A percentile compares a stretch with the other conserved stretches of the same genome.
These are phyloP conservation scores for Cairina moschata DNA, from an alignment of 2,113 vertebrate genomes.

Conservation along the genomic window DNA sequence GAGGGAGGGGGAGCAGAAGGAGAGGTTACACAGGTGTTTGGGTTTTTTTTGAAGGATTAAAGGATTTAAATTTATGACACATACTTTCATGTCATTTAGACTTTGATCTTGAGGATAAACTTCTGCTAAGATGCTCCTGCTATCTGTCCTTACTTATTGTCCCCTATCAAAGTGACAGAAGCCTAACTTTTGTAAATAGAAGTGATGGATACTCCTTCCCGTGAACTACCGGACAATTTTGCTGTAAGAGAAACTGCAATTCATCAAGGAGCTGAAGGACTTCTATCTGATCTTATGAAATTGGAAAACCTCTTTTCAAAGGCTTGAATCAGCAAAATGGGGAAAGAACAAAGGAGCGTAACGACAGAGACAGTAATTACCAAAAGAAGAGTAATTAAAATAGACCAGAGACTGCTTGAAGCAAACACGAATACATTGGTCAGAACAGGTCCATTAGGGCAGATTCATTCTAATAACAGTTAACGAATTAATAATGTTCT, in stretches of 20 bases:
- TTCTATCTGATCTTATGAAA: neutral
- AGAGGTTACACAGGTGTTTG: too few species aligned
- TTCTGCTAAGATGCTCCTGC: neutral
- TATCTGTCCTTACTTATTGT: neutral
- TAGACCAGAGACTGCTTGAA: neutral
- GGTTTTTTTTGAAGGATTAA: neutral
- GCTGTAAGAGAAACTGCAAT: neutral
- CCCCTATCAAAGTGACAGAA: neutral
- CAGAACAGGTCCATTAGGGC: neutral
- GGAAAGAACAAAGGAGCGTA: neutral
- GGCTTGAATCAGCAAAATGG: neutral
- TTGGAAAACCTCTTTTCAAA: neutral
- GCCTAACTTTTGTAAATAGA: neutral
- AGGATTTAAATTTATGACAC: neutral
- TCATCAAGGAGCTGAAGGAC: neutral
- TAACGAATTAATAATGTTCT: neutral
- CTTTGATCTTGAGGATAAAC: neutral
- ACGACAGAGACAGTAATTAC: neutral
- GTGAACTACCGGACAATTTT: neutral
- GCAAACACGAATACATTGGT: neutral
- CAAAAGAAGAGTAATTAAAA: neutral
- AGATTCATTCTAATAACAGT: neutral
- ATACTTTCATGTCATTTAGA: neutral
- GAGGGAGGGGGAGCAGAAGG: fast-evolving
- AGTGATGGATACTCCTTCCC: neutral